phyloP scores from a whole-genome alignment of 1,140 invertebrate genomes.

The Drosophila virilis region DNA sequence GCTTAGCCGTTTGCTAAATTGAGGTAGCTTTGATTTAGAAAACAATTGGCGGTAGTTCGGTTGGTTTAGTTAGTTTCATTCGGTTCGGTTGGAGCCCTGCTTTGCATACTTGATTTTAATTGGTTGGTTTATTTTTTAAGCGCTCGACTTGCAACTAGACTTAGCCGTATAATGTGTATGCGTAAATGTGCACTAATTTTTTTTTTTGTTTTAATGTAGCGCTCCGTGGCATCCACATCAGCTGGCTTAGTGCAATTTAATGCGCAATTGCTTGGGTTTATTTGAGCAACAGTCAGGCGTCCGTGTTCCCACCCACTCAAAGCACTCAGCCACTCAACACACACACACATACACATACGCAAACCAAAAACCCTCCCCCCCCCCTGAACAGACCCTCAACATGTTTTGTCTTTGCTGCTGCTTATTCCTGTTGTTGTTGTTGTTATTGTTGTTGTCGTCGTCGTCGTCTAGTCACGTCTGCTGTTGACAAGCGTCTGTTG shows the following conservation, averaged over 20 bases:
- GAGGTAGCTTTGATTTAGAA: too few relatives aligned
- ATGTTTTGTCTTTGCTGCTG: conserved; percentile 55
- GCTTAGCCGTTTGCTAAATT: too few relatives aligned
- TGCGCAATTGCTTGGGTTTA: conserved; percentile 52
- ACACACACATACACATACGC: conserved; percentile 10
- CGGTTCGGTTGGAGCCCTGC: too few relatives aligned
- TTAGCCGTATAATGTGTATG: neutral
- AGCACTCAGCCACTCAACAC: conserved; percentile 15
- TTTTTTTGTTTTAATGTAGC: neutral
- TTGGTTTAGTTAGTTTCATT: too few relatives aligned
- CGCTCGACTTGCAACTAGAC: too few relatives aligned
- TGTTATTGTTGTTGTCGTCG: conserved; percentile 42
- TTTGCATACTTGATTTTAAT: too few relatives aligned
- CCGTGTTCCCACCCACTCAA: conserved; percentile 6
- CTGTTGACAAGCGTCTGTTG: conserved; percentile 71
- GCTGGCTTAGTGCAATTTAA: conserved; percentile 53
- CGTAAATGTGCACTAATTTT: neutral
- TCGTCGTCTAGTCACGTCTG: conserved; percentile 74
- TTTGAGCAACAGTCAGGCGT: conserved; percentile 38
- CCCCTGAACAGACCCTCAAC: conserved; percentile 29
- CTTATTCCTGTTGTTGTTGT: conserved; percentile 15
- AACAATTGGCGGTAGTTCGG: too few relatives aligned
- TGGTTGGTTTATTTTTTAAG: too few relatives aligned
- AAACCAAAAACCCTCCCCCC: neutral
- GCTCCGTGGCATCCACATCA: conserved; percentile 21